Evolutionary conservation across 2,797 vertebrate genomes (phyloP), one percentile per base, ranked within the genome.

Genomic region (Etheostoma perlongum): DNA sequence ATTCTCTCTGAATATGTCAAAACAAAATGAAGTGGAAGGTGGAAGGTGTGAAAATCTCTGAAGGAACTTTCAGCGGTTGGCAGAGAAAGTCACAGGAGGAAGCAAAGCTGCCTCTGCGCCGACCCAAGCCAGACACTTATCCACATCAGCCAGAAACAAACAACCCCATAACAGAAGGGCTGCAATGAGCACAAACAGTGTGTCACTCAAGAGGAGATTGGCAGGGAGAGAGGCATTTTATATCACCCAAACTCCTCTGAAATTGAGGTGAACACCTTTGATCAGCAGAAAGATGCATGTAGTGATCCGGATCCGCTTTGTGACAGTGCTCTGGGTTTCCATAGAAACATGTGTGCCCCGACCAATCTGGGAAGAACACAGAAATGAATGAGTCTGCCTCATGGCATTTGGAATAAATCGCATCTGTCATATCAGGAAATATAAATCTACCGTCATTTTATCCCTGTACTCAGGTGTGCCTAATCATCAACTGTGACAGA

Each of bases 191-290:
- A 81, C 76, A 86, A 79, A 85, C 77, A 76, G 66, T 71, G 77
- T 75, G 85, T 88, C 92, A 90, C 75, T 91, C 89, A 82, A 40
- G 71, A 33, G 61, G 69, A 81, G 86, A 84, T 19, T 68, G 83
- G 81, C 81, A 72, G 70, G 25, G 59, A 72, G 44, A 59, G 27
- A 25, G 61, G 60, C 65, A 46, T 62, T 80, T 91, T 75, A 85
- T 86, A 78, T 89, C 74, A 44, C 70, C 72, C 67, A 67, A 82
- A 84, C 82, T 74, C 66, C 57, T 62, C 71, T 81, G 85, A 93
- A 92, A 93, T 93, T 92, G 93, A 90, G 92, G 90, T 92, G 90
- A 90, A 57, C 88, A 90, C 90, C 91, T 92, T 83, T 91, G 91
- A 83, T 90, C 90, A 65, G 69, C 81, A 49, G 82, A 76, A 47